Evolutionary conservation across 2,113 vertebrate species (phyloP).

Genomic region (Cisticola juncidis): DNA sequence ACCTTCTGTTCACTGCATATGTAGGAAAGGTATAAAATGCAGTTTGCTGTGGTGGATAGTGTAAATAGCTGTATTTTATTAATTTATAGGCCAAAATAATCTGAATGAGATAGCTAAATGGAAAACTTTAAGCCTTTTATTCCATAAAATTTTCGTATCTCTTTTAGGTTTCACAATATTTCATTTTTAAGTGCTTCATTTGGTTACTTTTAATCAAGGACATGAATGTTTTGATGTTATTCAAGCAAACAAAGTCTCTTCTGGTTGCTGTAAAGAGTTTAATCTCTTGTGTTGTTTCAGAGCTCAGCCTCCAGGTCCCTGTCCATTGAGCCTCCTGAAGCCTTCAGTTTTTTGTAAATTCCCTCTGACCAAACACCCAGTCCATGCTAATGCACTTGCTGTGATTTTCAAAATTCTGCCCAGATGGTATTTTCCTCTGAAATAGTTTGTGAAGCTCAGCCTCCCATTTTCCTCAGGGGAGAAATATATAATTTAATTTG

Average conservation of each 20-base stretch:
- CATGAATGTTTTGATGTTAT: background rate
- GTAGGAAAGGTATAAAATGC: background rate
- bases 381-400: background rate
- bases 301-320: background rate
- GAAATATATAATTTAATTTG: slow-evolving; percentile 17
- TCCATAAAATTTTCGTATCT: background rate
- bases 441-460: background rate
- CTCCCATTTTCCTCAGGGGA: background rate
- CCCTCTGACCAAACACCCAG: background rate
- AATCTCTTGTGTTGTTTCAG: background rate
- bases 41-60: background rate
- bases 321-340: background rate
- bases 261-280: background rate
- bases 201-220: background rate
- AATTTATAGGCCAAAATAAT: background rate
- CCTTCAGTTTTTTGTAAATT: background rate
- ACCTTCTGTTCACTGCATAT: background rate
- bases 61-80: background rate
- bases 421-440: background rate
- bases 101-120: background rate
- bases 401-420: background rate
- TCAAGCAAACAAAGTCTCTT: background rate
- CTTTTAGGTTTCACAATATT: background rate
- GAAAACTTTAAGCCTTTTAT: background rate
- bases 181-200: background rate